phyloP scores from a whole-genome alignment of 2,797 vertebrate genomes.

The Sitta carolinensis region DNA sequence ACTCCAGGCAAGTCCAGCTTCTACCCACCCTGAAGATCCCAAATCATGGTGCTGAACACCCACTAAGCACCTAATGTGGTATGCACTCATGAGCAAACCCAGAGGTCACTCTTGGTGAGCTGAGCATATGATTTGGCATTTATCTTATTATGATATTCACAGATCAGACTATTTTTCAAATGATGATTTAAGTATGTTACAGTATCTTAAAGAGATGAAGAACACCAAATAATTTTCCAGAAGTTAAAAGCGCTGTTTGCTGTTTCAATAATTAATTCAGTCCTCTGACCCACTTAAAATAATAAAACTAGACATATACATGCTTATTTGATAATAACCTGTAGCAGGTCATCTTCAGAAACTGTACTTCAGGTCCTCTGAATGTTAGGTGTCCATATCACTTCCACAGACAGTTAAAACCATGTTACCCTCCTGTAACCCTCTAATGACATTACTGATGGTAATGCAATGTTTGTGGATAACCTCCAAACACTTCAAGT shows the following conservation, averaged over 20 bases:
- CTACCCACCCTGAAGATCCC: not conserved
- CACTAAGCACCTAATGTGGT: rapidly evolving
- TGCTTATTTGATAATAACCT: not conserved
- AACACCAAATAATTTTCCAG: not conserved
- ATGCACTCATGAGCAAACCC: not conserved
- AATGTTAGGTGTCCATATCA: not conserved
- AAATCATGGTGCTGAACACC: not conserved
- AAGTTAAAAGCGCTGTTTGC: not conserved
- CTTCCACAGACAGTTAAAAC: not conserved
- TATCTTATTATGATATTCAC: not conserved
- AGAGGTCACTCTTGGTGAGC: not conserved
- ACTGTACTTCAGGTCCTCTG: not conserved
- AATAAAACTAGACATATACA: not conserved
- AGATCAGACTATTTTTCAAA: not conserved
- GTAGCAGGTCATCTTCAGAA: not conserved
- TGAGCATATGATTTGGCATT: not conserved
- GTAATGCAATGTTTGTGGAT: not conserved
- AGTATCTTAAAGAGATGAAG: not conserved
- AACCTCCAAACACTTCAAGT: not conserved
- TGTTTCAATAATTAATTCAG: not conserved
- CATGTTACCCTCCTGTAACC: not conserved
- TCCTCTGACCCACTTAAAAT: not conserved
- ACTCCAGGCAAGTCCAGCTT: not conserved
- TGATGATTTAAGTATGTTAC: not conserved
- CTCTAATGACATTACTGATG: not conserved